Conservation (phyloP, 2,888 invertebrate species). For the Chaetogeoica ovagalla region DNA sequence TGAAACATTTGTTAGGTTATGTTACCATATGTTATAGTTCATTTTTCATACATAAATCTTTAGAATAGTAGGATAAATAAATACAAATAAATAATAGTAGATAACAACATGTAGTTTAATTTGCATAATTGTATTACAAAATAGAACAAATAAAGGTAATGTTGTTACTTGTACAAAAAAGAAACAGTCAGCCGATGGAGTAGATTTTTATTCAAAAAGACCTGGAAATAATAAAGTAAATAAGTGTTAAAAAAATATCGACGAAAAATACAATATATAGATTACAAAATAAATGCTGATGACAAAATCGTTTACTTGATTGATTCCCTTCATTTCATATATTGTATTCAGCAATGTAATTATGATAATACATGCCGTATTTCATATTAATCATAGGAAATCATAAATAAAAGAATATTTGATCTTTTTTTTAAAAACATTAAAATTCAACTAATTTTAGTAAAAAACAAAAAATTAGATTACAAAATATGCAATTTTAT, state of each 20-base stretch:
- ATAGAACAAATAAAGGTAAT: constrained; percentile 17
- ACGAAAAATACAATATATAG: neutral
- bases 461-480: too few species aligned
- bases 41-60: neutral
- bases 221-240: constrained; percentile 64
- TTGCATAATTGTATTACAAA: constrained; percentile 15
- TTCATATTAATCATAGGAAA: constrained; percentile 42
- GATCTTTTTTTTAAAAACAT: neutral
- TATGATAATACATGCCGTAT: constrained; percentile 56
- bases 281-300: neutral
- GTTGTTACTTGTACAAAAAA: constrained; percentile 30
- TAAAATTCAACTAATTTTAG: too few species aligned
- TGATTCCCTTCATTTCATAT: neutral
- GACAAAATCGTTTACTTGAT: too few species aligned
- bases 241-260: neutral
- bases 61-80: neutral
- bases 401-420: neutral
- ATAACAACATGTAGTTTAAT: constrained; percentile 39
- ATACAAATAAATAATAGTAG: constrained; percentile 10
- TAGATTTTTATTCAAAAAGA: constrained; percentile 70
- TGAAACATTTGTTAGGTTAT: too few species aligned
- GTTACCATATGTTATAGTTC: neutral
- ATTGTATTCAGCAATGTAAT: constrained; percentile 13
- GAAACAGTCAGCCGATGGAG: constrained; percentile 25
- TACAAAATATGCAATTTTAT: too few species aligned